These are phyloP conservation scores for Melanerpes aurifrons DNA, from an alignment of 2,113 vertebrate species.

Conservation along the genomic window DNA sequence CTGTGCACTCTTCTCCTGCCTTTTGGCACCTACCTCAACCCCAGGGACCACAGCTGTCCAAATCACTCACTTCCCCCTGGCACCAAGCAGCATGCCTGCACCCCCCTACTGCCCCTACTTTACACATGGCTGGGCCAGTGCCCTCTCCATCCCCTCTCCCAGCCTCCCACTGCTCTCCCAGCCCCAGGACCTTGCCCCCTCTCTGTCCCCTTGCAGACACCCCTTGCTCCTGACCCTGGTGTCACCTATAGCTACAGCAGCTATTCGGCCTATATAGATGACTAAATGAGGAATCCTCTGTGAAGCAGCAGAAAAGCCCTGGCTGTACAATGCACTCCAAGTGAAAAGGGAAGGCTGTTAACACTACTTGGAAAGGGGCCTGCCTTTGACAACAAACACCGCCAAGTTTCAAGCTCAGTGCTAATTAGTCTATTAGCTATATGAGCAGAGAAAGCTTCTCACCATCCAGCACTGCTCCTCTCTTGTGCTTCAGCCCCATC, in stretches of 20 bases:
- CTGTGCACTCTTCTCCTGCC: not conserved
- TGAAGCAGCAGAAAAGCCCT: conserved; percentile 29
- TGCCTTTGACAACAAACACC: conserved; percentile 55
- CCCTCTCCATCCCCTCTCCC: not conserved
- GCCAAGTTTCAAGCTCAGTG: conserved; percentile 45
- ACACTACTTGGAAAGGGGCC: conserved; percentile 57
- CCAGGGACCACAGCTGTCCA: not conserved
- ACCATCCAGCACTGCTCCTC: not conserved
- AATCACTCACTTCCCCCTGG: not conserved
- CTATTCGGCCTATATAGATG: conserved; percentile 51
- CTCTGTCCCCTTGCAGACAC: not conserved
- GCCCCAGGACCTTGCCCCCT: not conserved
- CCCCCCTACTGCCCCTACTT: accelerated
- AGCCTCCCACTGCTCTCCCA: not conserved
- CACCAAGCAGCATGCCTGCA: not conserved
- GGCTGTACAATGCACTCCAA: not conserved
- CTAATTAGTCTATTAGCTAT: conserved; percentile 64
- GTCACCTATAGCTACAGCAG: conserved; percentile 33
- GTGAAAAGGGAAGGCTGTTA: conserved; percentile 58
- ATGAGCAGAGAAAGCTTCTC: conserved; percentile 43
- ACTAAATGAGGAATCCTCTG: conserved; percentile 44
- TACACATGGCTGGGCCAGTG: not conserved
- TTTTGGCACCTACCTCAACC: accelerated
- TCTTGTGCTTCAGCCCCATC: not conserved
- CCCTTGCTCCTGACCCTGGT: conserved; percentile 1